phyloP scores from a whole-genome alignment of 2,113 vertebrate genomes.

The Sinocyclocheilus anshuiensis region DNA sequence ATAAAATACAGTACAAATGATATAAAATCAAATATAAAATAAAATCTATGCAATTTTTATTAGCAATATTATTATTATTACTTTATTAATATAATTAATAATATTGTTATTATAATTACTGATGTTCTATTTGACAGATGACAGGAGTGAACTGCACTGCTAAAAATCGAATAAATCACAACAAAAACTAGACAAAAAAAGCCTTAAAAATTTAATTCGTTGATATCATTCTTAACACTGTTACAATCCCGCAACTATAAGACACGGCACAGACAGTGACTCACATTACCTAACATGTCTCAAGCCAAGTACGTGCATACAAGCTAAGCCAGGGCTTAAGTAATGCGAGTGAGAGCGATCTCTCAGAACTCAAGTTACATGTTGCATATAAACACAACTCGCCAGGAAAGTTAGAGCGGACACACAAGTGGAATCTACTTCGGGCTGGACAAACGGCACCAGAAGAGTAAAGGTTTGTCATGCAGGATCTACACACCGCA shows the following conservation, averaged over 20 bases:
- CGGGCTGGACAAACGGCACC: neutral
- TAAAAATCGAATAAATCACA: neutral
- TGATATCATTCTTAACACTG: neutral
- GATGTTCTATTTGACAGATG: neutral
- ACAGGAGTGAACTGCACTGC: neutral
- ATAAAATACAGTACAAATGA: too few relatives aligned
- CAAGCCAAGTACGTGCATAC: conserved; percentile 27
- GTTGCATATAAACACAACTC: conserved; percentile 37
- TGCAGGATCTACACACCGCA: neutral
- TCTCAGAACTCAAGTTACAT: conserved; percentile 35
- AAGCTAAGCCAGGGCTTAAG: conserved; percentile 26
- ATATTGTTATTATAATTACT: too few relatives aligned
- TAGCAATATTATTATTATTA: too few relatives aligned
- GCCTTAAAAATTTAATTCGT: neutral
- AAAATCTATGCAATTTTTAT: too few relatives aligned
- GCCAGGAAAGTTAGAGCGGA: conserved; percentile 24
- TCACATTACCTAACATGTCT: neutral
- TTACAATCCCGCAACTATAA: conserved; percentile 4
- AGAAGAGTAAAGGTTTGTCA: neutral
- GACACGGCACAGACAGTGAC: neutral
- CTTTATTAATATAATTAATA: too few relatives aligned
- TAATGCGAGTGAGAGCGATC: conserved; percentile 17
- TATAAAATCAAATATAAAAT: too few relatives aligned
- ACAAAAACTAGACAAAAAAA: neutral
- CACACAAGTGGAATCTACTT: conserved; percentile 31